Conservation (phyloP, 2,888 invertebrate genomes). For the Metacarcinus magister region DNA sequence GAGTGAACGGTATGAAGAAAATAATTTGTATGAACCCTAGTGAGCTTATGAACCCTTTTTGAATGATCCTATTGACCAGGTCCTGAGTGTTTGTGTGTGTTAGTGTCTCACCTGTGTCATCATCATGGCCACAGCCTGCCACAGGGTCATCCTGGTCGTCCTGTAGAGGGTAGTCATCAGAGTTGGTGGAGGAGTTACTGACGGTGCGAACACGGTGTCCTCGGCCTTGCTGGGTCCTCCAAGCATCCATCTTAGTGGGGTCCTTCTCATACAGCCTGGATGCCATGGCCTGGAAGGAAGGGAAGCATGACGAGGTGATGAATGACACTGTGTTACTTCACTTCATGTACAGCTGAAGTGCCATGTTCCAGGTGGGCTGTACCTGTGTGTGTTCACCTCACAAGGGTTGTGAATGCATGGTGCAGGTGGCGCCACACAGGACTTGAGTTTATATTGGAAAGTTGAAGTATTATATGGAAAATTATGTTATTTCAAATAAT, state of each 20-base stretch:
- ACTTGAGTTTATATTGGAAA: too few relatives aligned
- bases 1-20: not conserved
- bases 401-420: too few relatives aligned
- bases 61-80: not conserved
- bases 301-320: not conserved
- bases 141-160: conserved; percentile 81
- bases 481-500: too few relatives aligned
- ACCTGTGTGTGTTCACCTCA: too few relatives aligned
- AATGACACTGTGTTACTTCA: not conserved
- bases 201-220: conserved; percentile 76
- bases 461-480: too few relatives aligned
- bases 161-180: conserved; percentile 81
- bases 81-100: not conserved
- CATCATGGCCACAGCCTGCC: conserved; percentile 72
- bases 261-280: conserved; percentile 84
- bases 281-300: conserved; percentile 83
- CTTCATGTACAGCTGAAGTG: too few relatives aligned
- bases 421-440: too few relatives aligned
- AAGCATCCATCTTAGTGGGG: conserved; percentile 83
- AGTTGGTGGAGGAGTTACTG: conserved; percentile 81
- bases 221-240: conserved; percentile 73
- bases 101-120: conserved; percentile 69
- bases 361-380: too few relatives aligned
- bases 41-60: not conserved
- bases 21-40: not conserved